A percentile compares a stretch with the other conserved stretches of the same genome.
These are phyloP conservation scores for Phania funesta DNA, from an alignment of 2,888 invertebrate genomes.

Conservation along the genomic window DNA sequence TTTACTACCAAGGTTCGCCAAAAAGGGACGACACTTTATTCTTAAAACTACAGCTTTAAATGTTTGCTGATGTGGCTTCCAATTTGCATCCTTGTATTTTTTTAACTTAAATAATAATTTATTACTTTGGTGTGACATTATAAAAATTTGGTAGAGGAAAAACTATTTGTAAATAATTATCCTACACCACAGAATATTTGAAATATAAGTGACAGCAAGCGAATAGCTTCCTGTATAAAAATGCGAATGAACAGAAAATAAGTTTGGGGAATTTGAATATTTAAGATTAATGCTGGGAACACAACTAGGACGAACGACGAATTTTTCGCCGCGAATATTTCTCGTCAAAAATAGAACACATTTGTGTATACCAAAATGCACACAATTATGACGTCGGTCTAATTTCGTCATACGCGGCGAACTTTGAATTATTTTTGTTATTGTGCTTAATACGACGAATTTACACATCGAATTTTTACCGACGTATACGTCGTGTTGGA, in stretches of 20 bases:
- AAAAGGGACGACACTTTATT: slow-evolving; percentile 33
- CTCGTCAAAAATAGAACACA: no score
- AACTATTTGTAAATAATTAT: slow-evolving; percentile 23
- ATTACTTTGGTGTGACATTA: slow-evolving; percentile 57
- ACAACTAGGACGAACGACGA: no score
- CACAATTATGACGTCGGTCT: no score
- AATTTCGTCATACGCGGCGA: no score
- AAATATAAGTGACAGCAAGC: slow-evolving; percentile 23
- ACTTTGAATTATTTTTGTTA: no score
- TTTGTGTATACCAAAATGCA: no score
- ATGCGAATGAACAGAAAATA: not conserved
- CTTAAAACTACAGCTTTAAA: slow-evolving; percentile 21
- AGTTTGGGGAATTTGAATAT: no score
- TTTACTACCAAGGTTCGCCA: slow-evolving; percentile 30
- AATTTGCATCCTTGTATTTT: slow-evolving; percentile 4
- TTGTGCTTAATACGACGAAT: no score
- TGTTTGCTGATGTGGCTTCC: slow-evolving; percentile 12
- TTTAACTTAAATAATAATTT: slow-evolving; percentile 51
- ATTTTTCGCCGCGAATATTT: no score
- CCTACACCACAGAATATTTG: slow-evolving; percentile 3
- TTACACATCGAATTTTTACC: no score
- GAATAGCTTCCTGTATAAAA: slow-evolving; percentile 23
- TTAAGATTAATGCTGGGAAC: no score
- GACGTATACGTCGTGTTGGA: no score
- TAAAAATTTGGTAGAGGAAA: slow-evolving; percentile 21